These are phyloP conservation scores for Geopemphigus sp. DNA, from an alignment of 1,140 invertebrate genomes.

Conservation along the genomic window DNA sequence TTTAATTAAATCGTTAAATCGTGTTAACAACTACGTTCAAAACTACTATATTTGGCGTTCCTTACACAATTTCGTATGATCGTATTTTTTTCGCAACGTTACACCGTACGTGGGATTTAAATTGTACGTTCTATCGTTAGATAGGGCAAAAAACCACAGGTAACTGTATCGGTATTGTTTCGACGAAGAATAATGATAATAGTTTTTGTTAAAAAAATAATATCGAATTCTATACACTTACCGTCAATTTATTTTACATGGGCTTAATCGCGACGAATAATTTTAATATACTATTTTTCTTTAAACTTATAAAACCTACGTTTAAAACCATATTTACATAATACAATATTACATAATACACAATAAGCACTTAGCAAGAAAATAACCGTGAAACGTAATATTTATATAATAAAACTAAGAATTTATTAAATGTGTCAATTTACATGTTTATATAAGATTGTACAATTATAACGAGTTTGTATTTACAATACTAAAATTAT, in stretches of 20 bases:
- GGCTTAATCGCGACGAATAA: not conserved
- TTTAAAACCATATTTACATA: not conserved
- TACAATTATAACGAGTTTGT: conserved; percentile 16
- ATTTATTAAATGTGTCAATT: conserved; percentile 41
- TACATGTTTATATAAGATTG: conserved; percentile 44
- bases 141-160: too few relatives aligned
- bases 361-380: not conserved
- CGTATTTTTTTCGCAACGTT: not conserved
- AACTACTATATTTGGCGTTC: too few relatives aligned
- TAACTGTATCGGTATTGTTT: not conserved
- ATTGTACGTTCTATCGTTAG: too few relatives aligned
- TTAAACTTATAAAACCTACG: not conserved
- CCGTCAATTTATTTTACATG: not conserved
- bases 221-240: too few relatives aligned
- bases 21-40: too few relatives aligned
- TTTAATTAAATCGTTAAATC: too few relatives aligned
- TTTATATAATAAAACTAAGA: conserved; percentile 24
- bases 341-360: not conserved
- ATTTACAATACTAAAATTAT: conserved; percentile 25
- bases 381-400: not conserved
- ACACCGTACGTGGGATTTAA: not conserved
- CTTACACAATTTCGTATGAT: too few relatives aligned
- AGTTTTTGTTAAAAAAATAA: not conserved
- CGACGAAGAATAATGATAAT: too few relatives aligned
- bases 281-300: not conserved